Evolutionary conservation across 2,113 vertebrate genomes (phyloP).

Genomic region (Plestiodon gilberti): DNA sequence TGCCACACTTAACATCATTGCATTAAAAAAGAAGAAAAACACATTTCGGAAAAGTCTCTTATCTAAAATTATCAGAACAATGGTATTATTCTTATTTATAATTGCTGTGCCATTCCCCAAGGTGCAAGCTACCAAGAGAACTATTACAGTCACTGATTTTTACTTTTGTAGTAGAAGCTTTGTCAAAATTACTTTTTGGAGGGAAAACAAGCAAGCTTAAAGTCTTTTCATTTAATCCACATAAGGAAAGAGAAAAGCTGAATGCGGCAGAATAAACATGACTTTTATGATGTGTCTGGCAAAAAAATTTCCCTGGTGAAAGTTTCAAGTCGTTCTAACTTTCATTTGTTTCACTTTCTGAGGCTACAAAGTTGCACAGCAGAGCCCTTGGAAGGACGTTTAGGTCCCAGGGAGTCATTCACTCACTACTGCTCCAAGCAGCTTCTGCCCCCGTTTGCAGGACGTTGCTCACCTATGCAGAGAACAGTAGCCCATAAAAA

Average conservation of each 20-base stretch:
- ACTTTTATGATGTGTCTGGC: constrained; percentile 68
- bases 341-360: background rate
- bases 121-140: constrained; percentile 58
- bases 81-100: constrained; percentile 72
- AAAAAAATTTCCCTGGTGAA: constrained; percentile 67
- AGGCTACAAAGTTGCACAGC: background rate
- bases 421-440: background rate
- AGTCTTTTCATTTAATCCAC: constrained; percentile 70
- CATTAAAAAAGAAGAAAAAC: constrained; percentile 33
- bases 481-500: background rate
- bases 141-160: constrained; percentile 68
- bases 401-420: background rate
- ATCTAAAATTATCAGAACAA: constrained; percentile 61
- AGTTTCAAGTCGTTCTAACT: constrained; percentile 57
- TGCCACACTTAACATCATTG: background rate
- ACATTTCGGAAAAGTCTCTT: constrained; percentile 38
- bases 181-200: constrained; percentile 69
- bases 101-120: constrained; percentile 64
- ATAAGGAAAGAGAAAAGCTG: constrained; percentile 65
- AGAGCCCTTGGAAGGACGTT: background rate
- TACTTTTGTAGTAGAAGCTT: constrained; percentile 58
- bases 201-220: constrained; percentile 21
- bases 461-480: background rate
- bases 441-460: background rate
- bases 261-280: constrained; percentile 78